Evolutionary conservation across 2,113 vertebrate species (phyloP).

Genomic region (Sturnus vulgaris): DNA sequence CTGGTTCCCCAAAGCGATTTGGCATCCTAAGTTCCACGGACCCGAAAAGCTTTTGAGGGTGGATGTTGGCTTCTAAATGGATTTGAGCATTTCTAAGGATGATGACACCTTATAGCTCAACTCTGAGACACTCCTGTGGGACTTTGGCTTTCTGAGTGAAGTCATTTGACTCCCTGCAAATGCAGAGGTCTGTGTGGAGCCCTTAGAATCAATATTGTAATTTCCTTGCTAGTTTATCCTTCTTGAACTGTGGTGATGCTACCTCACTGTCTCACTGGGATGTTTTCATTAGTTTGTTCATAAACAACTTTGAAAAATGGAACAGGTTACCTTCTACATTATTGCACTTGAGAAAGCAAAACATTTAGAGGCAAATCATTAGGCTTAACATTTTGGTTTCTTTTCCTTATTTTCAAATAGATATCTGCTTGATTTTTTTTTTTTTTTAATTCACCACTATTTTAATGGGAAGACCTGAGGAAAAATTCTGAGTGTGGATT

Average conservation of each 20-base stretch:
- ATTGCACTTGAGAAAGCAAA: neutral
- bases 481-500: neutral
- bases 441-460: neutral
- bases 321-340: neutral
- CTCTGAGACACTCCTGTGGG: neutral
- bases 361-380: neutral
- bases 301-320: neutral
- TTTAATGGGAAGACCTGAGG: neutral
- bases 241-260: neutral
- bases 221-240: neutral
- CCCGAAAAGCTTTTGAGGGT: neutral
- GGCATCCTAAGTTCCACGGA: neutral
- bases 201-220: neutral
- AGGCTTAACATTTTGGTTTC: neutral
- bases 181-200: neutral
- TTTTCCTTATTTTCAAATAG: neutral
- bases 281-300: neutral
- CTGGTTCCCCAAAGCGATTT: neutral
- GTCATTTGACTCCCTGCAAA: neutral
- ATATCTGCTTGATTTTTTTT: neutral
- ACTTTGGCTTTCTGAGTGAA: neutral
- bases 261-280: neutral
- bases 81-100: neutral
- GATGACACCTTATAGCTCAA: fast-evolving
- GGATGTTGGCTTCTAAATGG: neutral